Conservation (phyloP, 2,113 vertebrate genomes). For the Ictidomys tridecemlineatus region DNA sequence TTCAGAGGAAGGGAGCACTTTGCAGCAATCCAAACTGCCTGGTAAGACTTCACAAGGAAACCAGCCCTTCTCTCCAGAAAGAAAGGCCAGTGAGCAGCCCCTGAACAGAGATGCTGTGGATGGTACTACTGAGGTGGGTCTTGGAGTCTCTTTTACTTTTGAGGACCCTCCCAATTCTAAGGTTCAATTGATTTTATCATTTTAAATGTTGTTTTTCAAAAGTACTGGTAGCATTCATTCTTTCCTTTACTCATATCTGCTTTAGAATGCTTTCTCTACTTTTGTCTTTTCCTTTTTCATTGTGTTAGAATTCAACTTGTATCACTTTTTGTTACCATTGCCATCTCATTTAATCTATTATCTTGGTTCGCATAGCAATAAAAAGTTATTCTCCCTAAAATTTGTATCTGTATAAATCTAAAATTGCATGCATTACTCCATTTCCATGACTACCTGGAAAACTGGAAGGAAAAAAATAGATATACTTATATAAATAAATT, state of each 20-base stretch:
- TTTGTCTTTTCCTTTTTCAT: neutral
- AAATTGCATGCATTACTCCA: neutral
- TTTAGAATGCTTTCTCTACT: neutral
- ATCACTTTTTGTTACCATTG: neutral
- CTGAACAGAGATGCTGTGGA: neutral
- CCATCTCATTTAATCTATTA: neutral
- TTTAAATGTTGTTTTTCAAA: constrained; percentile 10
- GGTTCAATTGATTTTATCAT: neutral
- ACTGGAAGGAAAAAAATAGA: neutral
- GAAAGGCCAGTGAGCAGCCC: neutral
- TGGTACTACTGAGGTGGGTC: too few relatives aligned
- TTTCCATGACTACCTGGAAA: neutral
- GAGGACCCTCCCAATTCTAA: neutral
- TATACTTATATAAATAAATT: neutral
- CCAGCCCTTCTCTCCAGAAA: neutral
- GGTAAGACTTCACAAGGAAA: neutral
- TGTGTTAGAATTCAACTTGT: neutral
- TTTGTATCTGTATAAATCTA: neutral
- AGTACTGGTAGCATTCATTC: neutral
- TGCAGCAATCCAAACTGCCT: neutral
- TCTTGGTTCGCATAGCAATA: too few relatives aligned
- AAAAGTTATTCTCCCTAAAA: neutral
- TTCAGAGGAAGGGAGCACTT: neutral
- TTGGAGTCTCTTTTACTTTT: neutral
- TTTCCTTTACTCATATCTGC: neutral